phyloP scores from a whole-genome alignment of 2,113 vertebrate species.

The Ahaetulla prasina region DNA sequence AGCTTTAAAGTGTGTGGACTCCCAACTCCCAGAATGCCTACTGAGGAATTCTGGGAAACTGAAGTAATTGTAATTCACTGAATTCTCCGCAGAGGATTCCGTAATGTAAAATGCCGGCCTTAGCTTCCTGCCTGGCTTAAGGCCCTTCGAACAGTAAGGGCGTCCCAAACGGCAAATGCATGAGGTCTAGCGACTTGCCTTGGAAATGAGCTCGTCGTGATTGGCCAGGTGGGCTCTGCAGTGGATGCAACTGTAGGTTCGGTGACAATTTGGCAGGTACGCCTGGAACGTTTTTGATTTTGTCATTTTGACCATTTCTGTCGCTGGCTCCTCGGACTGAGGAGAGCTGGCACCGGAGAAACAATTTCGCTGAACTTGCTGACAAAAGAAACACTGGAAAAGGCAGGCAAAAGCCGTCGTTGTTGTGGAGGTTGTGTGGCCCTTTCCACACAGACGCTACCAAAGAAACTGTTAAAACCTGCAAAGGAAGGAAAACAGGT shows the following conservation, averaged over 20 bases:
- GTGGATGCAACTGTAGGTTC: slow-evolving; percentile 98
- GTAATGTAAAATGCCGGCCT: neutral
- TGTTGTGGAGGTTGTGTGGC: slow-evolving; percentile 88
- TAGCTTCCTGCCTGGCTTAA: neutral
- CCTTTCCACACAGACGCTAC: slow-evolving; percentile 87
- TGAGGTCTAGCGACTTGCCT: slow-evolving; percentile 65
- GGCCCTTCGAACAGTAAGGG: neutral
- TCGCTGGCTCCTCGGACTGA: slow-evolving; percentile 78
- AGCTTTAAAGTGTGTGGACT: too few species aligned
- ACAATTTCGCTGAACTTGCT: slow-evolving; percentile 89
- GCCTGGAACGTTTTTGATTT: slow-evolving; percentile 99
- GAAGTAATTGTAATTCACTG: neutral
- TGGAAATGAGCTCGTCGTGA: slow-evolving; percentile 96
- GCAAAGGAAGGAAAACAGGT: slow-evolving; percentile 39
- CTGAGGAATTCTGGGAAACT: neutral
- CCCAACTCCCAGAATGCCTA: too few species aligned
- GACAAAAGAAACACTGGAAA: slow-evolving; percentile 94
- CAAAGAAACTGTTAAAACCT: slow-evolving; percentile 84
- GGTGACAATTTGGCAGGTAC: slow-evolving; percentile 92
- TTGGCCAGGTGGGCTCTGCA: slow-evolving; percentile 98
- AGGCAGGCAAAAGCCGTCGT: slow-evolving; percentile 95
- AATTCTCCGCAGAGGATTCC: neutral
- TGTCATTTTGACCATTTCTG: slow-evolving; percentile 98
- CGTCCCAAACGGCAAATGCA: neutral
- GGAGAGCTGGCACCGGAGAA: slow-evolving; percentile 84